Evolutionary conservation across 2,888 invertebrate species (phyloP).

Genomic region (Troglohyphantes excavatus): DNA sequence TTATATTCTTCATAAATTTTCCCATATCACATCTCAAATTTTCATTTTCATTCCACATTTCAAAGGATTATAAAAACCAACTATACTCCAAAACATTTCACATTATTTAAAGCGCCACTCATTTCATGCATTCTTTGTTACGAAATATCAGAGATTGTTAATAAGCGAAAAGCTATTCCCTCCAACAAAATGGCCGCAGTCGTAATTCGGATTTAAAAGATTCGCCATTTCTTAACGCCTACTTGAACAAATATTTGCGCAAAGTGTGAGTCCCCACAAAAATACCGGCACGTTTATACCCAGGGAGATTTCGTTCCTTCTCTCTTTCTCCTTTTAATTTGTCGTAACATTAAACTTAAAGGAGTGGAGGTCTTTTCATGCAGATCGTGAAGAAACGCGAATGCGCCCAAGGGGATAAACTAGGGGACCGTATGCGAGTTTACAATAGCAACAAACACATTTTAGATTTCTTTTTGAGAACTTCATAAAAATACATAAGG

Average conservation of each 20-base stretch:
- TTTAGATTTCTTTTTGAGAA: neutral
- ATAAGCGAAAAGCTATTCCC: too few species aligned
- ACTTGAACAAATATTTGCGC: constrained; percentile 22
- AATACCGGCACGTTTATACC: constrained; percentile 51
- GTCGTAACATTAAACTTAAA: constrained; percentile 65
- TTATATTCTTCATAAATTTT: too few species aligned
- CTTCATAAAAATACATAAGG: too few species aligned
- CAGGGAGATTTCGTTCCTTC: constrained; percentile 21
- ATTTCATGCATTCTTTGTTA: too few species aligned
- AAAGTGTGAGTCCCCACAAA: constrained; percentile 16
- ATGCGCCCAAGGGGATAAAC: neutral
- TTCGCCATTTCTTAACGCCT: neutral
- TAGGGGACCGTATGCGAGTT: neutral
- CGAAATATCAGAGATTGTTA: too few species aligned
- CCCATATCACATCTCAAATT: too few species aligned
- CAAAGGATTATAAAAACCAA: too few species aligned
- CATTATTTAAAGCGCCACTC: too few species aligned
- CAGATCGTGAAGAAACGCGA: constrained; percentile 43
- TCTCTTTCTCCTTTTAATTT: constrained; percentile 51
- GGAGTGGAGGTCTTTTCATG: constrained; percentile 42
- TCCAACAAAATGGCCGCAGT: neutral
- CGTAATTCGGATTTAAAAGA: constrained; percentile 34
- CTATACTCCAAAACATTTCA: too few species aligned
- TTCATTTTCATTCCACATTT: too few species aligned
- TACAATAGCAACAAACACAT: neutral